Percentiles rank a stretch among this genome's conserved stretches.
Conservation (phyloP, 2,797 vertebrate genomes). For the Enteromius paludinosus region DNA sequence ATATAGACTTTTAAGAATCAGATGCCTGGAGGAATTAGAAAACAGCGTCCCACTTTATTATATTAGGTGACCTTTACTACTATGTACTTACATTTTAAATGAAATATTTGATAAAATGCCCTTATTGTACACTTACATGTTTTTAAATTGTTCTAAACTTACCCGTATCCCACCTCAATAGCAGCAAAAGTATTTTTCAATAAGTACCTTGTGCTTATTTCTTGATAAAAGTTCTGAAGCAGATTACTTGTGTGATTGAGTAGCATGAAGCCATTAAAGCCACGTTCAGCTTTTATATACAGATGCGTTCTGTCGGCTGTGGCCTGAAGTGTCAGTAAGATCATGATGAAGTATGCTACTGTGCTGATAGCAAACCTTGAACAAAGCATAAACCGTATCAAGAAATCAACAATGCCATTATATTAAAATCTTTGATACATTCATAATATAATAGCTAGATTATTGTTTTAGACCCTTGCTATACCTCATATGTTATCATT, state of each 20-base stretch:
- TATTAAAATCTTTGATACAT: not conserved
- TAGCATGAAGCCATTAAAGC: not conserved
- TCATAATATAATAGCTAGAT: not conserved
- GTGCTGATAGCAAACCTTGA: not conserved
- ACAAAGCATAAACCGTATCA: not conserved
- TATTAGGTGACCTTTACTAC: no score
- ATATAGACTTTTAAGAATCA: not conserved
- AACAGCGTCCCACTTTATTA: not conserved
- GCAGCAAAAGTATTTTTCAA: no score
- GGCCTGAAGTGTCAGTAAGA: not conserved
- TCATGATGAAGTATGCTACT: not conserved
- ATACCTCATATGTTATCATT: not conserved
- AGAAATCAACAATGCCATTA: not conserved
- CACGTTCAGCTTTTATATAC: not conserved
- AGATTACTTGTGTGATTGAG: not conserved
- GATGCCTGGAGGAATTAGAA: not conserved
- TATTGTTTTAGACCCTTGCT: not conserved
- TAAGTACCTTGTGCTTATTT: no score
- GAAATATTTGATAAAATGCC: no score
- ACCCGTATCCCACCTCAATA: no score
- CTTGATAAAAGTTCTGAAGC: not conserved
- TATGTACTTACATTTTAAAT: no score
- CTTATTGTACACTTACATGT: no score
- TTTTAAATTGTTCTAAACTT: no score
- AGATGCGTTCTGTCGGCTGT: not conserved